Percentiles rank a stretch among this genome's conserved stretches.
phyloP scores from a whole-genome alignment of 2,113 vertebrate species.

The Thomomys bottae region DNA sequence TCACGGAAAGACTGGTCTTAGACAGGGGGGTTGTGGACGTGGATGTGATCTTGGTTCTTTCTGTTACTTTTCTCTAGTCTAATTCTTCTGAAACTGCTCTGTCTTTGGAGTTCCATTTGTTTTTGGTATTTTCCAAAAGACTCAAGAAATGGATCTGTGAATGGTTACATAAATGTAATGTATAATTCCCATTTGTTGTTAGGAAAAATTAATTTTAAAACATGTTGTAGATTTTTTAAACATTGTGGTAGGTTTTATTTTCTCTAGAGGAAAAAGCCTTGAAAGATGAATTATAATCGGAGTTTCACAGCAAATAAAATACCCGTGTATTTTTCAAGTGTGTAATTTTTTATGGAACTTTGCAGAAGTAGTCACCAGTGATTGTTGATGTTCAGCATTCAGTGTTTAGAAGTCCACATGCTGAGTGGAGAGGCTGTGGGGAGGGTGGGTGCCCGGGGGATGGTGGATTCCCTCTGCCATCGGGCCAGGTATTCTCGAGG shows the following conservation, averaged over 20 bases:
- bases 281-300: not conserved
- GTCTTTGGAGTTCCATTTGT: not conserved
- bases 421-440: not conserved
- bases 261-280: not conserved
- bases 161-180: not conserved
- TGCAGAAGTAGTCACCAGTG: not conserved
- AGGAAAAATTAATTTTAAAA: not conserved
- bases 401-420: not conserved
- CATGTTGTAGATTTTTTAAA: not conserved
- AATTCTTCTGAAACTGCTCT: not conserved
- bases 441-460: not conserved
- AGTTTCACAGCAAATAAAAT: slow-evolving; percentile 38
- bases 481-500: not conserved
- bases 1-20: not conserved
- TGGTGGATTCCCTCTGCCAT: not conserved
- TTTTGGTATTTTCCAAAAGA: not conserved
- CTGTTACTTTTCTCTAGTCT: not conserved
- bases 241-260: not conserved
- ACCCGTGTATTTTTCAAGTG: not conserved
- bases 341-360: not conserved
- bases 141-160: not conserved
- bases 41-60: not conserved
- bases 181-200: not conserved
- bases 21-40: not conserved
- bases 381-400: not conserved